Evolutionary conservation across 1,140 invertebrate genomes (phyloP).

Genomic region (Drosophila sturtevanti): DNA sequence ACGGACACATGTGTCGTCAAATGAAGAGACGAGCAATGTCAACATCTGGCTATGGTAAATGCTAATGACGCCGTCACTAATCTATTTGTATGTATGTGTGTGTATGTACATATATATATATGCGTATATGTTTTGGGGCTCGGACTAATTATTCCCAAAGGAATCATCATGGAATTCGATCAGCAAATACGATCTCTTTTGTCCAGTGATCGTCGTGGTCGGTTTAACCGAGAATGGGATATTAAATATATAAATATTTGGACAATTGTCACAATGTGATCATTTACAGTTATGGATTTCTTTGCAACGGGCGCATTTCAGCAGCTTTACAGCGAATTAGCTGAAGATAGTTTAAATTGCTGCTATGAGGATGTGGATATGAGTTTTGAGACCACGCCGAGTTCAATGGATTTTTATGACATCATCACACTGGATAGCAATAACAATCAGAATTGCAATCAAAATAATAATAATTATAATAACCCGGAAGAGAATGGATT

Average conservation of each 20-base stretch:
- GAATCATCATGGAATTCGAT: conserved; percentile 9
- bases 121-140: background rate
- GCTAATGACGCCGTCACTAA: conserved; percentile 47
- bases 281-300: conserved; percentile 74
- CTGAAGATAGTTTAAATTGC: conserved; percentile 50
- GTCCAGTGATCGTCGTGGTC: too few species aligned
- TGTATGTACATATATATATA: too few species aligned
- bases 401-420: conserved; percentile 51
- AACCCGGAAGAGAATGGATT: conserved; percentile 17
- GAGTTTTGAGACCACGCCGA: conserved; percentile 1
- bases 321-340: conserved; percentile 72
- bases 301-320: conserved; percentile 78
- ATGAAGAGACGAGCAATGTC: conserved; percentile 31
- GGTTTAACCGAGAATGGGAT: too few species aligned
- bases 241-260: conserved; percentile 65
- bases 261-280: conserved; percentile 35
- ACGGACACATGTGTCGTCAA: conserved; percentile 32
- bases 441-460: conserved; percentile 15
- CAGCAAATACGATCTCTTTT: background rate
- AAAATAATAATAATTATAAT: background rate
- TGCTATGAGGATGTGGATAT: conserved; percentile 45
- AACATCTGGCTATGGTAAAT: conserved; percentile 42
- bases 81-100: background rate
- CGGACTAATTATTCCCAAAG: conserved; percentile 72
- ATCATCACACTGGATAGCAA: conserved; percentile 63